These are phyloP conservation scores for Semnornis frantzii DNA, from an alignment of 2,113 vertebrate species.

Conservation along the genomic window DNA sequence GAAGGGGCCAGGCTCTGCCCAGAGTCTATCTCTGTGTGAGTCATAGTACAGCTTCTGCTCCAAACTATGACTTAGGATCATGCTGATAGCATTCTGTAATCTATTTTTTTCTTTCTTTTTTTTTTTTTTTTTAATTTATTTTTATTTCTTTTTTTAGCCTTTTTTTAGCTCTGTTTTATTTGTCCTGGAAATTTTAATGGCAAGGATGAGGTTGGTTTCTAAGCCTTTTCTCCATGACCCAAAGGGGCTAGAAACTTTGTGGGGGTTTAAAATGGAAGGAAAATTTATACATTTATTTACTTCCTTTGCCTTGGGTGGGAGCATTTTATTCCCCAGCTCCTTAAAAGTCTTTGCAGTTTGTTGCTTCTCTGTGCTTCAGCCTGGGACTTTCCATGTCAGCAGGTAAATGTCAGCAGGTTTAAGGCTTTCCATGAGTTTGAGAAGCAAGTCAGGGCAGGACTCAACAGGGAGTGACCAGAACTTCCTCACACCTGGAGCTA, in stretches of 20 bases:
- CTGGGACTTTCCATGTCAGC: rapidly evolving
- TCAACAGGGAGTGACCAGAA: neutral
- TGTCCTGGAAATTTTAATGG: neutral
- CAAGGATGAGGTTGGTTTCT: neutral
- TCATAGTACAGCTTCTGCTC: neutral
- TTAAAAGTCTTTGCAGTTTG: rapidly evolving
- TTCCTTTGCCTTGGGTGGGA: neutral
- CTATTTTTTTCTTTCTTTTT: neutral
- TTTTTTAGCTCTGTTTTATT: neutral
- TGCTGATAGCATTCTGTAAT: neutral
- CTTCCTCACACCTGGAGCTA: neutral
- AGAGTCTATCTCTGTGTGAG: neutral
- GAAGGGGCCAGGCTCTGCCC: neutral
- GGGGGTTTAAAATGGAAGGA: neutral
- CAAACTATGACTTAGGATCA: neutral
- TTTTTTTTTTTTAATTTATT: neutral
- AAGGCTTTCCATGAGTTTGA: neutral
- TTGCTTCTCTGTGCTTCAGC: rapidly evolving
- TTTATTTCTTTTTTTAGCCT: too few relatives aligned
- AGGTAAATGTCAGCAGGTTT: neutral
- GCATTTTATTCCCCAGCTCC: neutral
- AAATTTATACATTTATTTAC: neutral
- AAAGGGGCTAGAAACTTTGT: neutral
- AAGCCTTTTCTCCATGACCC: neutral
- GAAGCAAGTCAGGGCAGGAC: rapidly evolving